Conservation (phyloP, 1,140 invertebrate species). For the Brachionus asplanchnoidis region DNA sequence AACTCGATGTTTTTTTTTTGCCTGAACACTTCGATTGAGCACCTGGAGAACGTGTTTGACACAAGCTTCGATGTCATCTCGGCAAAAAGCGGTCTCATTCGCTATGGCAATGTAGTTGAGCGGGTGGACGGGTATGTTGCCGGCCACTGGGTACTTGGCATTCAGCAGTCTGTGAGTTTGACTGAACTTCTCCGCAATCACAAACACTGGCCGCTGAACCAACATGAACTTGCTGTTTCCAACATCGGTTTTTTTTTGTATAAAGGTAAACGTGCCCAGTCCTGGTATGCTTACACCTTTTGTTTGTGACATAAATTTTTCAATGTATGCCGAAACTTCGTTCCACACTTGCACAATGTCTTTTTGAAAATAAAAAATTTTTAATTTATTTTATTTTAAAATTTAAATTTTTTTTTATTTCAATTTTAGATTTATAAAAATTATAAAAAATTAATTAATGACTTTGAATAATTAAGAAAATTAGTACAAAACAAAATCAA, state of each 20-base stretch:
- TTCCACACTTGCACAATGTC: conserved; percentile 56
- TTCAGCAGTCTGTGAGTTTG: conserved; percentile 52
- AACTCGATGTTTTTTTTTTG: conserved; percentile 53
- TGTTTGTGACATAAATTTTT: conserved; percentile 53
- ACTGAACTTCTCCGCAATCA: conserved; percentile 55
- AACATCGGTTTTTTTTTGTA: conserved; percentile 53
- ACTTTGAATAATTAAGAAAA: too few species aligned
- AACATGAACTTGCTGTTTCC: conserved; percentile 55
- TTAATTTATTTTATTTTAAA: background rate
- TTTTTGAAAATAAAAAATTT: conserved; percentile 24
- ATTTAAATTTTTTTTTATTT: background rate
- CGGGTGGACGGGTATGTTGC: conserved; percentile 52
- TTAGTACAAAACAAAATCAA: too few species aligned
- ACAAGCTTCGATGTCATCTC: conserved; percentile 55
- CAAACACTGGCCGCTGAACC: conserved; percentile 55
- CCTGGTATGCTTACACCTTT: conserved; percentile 54
- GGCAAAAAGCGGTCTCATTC: conserved; percentile 53
- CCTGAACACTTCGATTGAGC: conserved; percentile 48
- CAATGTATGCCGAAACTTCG: conserved; percentile 52
- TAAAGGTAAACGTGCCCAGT: conserved; percentile 54
- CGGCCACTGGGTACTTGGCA: conserved; percentile 52
- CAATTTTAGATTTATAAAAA: background rate
- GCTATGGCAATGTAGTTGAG: conserved; percentile 54
- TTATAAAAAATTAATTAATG: too few species aligned
- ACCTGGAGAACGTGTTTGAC: conserved; percentile 53